Evolutionary conservation across 2,888 invertebrate genomes (phyloP).

Genomic region (Toxonevra muliebris): DNA sequence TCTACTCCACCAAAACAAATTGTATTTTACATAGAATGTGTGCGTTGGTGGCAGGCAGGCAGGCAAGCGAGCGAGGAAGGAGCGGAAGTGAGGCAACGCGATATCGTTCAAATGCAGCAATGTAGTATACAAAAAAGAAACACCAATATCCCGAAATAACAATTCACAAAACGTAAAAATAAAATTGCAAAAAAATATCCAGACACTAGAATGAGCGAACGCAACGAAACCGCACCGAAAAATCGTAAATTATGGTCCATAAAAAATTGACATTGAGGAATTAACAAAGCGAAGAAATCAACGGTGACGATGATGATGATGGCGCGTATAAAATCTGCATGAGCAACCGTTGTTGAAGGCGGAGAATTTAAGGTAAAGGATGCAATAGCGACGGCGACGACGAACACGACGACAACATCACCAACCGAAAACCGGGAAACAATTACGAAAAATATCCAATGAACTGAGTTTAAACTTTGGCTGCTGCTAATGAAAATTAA

Average conservation of each 20-base stretch:
- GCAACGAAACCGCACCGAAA: constrained; percentile 39
- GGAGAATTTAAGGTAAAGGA: background rate
- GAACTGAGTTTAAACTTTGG: too few species aligned
- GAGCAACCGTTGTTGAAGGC: constrained; percentile 27
- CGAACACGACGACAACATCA: background rate
- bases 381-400: too few species aligned
- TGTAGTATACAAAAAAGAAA: constrained; percentile 23
- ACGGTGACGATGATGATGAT: constrained; percentile 24
- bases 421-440: background rate
- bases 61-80: constrained; percentile 11
- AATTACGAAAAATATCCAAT: background rate
- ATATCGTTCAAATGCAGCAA: constrained; percentile 26
- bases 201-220: constrained; percentile 22
- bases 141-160: constrained; percentile 27
- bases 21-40: background rate
- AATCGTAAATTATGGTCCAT: constrained; percentile 48
- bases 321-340: constrained; percentile 4
- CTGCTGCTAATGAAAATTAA: too few species aligned
- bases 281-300: constrained; percentile 34
- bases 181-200: constrained; percentile 28
- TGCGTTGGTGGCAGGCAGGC: background rate
- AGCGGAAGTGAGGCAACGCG: background rate
- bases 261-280: constrained; percentile 40
- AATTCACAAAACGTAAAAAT: constrained; percentile 25
- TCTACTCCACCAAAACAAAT: constrained; percentile 7